Evolutionary conservation across 2,113 vertebrate species (phyloP).

Genomic region (Rhabdomys dilectus): DNA sequence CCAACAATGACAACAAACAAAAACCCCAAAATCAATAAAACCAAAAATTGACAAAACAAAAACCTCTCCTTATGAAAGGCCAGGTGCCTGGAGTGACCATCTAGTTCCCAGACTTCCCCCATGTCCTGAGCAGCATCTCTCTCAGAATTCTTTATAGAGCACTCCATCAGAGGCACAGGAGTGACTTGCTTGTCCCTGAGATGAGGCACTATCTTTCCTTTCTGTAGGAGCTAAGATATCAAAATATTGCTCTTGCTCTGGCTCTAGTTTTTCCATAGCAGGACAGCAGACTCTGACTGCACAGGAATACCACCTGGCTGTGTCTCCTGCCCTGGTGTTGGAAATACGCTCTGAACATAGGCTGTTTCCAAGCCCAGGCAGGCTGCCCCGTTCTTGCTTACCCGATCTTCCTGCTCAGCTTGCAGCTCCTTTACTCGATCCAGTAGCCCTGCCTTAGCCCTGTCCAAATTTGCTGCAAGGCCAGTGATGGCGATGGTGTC

Average conservation of each 20-base stretch:
- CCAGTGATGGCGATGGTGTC: conserved; percentile 96
- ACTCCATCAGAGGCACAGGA: not conserved
- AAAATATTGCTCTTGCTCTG: not conserved
- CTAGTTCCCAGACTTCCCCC: fast-evolving
- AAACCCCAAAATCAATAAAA: not conserved
- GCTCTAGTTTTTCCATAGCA: not conserved
- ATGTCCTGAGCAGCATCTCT: fast-evolving
- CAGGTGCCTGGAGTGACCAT: fast-evolving
- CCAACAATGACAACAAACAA: not conserved
- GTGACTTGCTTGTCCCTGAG: not conserved
- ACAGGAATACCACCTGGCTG: not conserved
- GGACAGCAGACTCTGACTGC: not conserved
- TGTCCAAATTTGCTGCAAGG: conserved; percentile 93
- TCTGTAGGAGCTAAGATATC: fast-evolving
- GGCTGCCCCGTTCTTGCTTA: conserved; percentile 74
- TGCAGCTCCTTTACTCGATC: conserved; percentile 97
- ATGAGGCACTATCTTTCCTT: not conserved
- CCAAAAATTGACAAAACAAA: too few species aligned
- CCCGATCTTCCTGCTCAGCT: conserved; percentile 97
- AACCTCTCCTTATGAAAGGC: too few species aligned
- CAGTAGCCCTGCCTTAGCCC: conserved; percentile 94
- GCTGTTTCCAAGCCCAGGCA: fast-evolving
- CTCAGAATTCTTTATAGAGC: fast-evolving
- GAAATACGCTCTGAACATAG: not conserved
- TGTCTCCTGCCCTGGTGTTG: too few species aligned